A percentile compares a stretch with the other conserved stretches of the same genome.
Conservation (phyloP, 2,113 vertebrate genomes). For the Arvicanthis niloticus region DNA sequence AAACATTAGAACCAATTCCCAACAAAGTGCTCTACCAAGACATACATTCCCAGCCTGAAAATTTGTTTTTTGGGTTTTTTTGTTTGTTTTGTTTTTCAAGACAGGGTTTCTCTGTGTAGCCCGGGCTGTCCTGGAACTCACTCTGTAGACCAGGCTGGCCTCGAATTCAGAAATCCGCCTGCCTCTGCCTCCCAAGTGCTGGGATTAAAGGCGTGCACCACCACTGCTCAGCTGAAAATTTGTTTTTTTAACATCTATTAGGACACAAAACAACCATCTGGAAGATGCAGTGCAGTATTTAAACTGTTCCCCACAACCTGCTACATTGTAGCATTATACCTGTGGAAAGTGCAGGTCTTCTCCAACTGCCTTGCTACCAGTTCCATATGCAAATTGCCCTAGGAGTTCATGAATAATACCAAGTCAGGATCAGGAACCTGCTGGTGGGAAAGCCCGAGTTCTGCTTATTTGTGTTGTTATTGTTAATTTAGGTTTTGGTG, state of each 20-base stretch:
- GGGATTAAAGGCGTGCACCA: too few species aligned
- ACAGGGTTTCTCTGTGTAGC: too few species aligned
- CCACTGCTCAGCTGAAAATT: too few species aligned
- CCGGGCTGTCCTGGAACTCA: too few species aligned
- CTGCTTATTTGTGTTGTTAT: background rate
- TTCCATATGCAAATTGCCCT: background rate
- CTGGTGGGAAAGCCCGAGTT: background rate
- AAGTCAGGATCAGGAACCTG: background rate
- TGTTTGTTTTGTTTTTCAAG: too few species aligned
- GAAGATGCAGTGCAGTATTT: background rate
- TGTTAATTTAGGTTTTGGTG: background rate
- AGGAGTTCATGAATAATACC: background rate
- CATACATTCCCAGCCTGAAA: background rate
- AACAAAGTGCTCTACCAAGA: background rate
- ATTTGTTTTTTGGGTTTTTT: background rate
- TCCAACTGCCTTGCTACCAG: background rate
- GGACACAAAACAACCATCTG: too few species aligned
- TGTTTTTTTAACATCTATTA: background rate
- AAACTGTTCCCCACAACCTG: background rate
- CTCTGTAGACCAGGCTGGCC: too few species aligned
- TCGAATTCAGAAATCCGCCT: too few species aligned
- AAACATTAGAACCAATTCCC: too few species aligned
- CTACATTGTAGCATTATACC: background rate
- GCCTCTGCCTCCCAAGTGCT: too few species aligned
- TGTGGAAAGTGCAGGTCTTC: background rate